phyloP scores from a whole-genome alignment of 2,113 vertebrate species.

The Chascanopsetta lugubris region DNA sequence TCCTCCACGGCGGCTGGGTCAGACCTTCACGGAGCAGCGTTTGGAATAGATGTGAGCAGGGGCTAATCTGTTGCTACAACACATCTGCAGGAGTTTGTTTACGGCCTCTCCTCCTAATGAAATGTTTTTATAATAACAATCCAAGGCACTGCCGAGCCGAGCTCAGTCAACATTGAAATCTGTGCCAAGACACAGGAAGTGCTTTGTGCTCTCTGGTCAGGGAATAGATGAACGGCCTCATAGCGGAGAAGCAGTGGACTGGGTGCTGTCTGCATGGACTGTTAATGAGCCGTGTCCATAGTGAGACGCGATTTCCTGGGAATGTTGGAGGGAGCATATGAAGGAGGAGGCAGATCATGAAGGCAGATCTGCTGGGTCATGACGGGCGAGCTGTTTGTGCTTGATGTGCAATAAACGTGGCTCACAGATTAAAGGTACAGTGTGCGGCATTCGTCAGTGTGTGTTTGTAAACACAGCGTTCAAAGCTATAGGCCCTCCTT shows the following conservation, averaged over 20 bases:
- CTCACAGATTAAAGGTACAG: too few species aligned
- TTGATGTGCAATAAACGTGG: too few species aligned
- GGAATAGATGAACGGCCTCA: conserved; percentile 5
- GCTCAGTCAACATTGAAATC: conserved; percentile 13
- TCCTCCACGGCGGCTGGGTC: not conserved
- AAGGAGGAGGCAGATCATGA: too few species aligned
- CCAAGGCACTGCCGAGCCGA: not conserved
- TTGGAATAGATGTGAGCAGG: not conserved
- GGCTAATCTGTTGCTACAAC: not conserved
- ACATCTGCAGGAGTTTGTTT: conserved; percentile 12
- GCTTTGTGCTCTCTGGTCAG: not conserved
- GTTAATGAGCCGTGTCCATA: conserved; percentile 38
- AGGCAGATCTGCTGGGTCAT: too few species aligned
- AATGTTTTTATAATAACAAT: conserved; percentile 26
- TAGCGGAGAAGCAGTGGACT: conserved; percentile 11
- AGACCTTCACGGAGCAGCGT: conserved; percentile 21
- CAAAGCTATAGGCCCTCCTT: too few species aligned
- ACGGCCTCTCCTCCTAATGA: conserved; percentile 16
- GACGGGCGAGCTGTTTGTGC: too few species aligned
- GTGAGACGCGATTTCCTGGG: conserved; percentile 21
- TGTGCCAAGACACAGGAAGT: conserved; percentile 38
- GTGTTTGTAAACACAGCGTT: too few species aligned
- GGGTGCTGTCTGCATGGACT: conserved; percentile 18
- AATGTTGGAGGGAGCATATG: conserved; percentile 25
- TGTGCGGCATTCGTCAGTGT: too few species aligned